Evolutionary conservation across 2,888 invertebrate species (phyloP).

Genomic region (Gasteruption jaculator): DNA sequence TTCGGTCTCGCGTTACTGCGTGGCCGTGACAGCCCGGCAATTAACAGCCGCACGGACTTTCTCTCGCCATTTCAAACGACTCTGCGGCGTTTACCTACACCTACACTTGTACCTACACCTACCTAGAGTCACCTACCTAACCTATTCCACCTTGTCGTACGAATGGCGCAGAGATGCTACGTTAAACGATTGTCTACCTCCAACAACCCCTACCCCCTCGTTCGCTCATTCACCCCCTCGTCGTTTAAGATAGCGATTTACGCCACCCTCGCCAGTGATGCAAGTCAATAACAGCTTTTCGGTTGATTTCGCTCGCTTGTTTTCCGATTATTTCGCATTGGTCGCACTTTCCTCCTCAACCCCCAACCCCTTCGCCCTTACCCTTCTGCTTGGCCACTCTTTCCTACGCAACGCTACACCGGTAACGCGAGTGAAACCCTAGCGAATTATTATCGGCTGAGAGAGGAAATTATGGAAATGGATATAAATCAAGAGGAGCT

Average conservation of each 20-base stretch:
- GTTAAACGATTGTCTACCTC: conserved; percentile 49
- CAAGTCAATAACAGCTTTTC: conserved; percentile 43
- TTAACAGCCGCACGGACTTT: conserved; percentile 49
- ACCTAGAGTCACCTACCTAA: conserved; percentile 10
- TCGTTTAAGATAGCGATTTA: conserved; percentile 47
- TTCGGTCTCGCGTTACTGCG: conserved; percentile 38
- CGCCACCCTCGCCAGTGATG: conserved; percentile 24
- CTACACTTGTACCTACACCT: no score
- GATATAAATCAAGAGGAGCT: conserved; percentile 45
- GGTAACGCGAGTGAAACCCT: no score
- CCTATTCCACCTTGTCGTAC: neutral
- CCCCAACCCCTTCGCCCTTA: conserved; percentile 3
- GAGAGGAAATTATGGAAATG: conserved; percentile 50
- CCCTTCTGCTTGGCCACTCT: no score
- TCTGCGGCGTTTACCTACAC: no score
- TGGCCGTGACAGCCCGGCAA: conserved; percentile 50
- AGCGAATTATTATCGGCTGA: conserved; percentile 46
- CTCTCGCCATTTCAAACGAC: conserved; percentile 38
- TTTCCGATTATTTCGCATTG: conserved; percentile 42
- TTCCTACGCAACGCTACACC: no score
- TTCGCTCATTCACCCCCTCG: no score
- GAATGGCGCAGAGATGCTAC: conserved; percentile 30
- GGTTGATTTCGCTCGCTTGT: conserved; percentile 33
- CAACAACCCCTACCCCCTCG: no score
- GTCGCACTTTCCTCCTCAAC: conserved; percentile 8